Evolutionary conservation across 2,888 invertebrate genomes (phyloP).

Genomic region (Tethea ocularis): DNA sequence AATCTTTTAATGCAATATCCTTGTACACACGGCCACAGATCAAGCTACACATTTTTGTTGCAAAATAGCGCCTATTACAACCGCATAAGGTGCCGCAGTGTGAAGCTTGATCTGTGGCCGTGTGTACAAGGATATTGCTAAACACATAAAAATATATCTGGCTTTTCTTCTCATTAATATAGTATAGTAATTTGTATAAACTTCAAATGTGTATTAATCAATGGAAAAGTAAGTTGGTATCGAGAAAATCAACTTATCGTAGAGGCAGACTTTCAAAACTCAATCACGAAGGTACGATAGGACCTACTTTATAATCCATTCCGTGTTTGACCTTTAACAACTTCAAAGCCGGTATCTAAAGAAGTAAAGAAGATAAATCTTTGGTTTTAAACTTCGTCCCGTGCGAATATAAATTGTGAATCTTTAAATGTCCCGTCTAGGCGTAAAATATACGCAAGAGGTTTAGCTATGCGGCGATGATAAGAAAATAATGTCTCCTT

Average conservation of each 20-base stretch:
- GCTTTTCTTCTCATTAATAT: no score
- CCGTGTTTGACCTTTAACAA: slow-evolving; percentile 60
- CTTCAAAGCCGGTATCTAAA: slow-evolving; percentile 53
- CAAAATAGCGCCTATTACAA: no score
- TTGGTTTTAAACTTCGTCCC: slow-evolving; percentile 61
- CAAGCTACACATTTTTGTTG: no score
- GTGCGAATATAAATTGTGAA: slow-evolving; percentile 68
- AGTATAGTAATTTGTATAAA: no score
- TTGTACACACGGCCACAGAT: no score
- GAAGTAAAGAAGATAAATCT: slow-evolving; percentile 69
- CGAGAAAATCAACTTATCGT: slow-evolving; percentile 41
- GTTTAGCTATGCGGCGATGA: slow-evolving; percentile 59
- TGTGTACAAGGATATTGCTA: no score
- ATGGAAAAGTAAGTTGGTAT: slow-evolving; percentile 10
- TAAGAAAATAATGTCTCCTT: slow-evolving; percentile 70
- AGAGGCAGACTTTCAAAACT: slow-evolving; percentile 46
- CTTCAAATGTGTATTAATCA: no score
- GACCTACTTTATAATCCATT: slow-evolving; percentile 57
- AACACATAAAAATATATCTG: no score
- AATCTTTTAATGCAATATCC: no score
- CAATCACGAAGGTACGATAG: slow-evolving; percentile 49
- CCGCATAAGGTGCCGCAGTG: no score
- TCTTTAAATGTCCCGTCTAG: slow-evolving; percentile 63
- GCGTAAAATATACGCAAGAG: slow-evolving; percentile 63
- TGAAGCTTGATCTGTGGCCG: no score